Conservation (phyloP, 2,113 vertebrate genomes). For the Syngnathus floridae region DNA sequence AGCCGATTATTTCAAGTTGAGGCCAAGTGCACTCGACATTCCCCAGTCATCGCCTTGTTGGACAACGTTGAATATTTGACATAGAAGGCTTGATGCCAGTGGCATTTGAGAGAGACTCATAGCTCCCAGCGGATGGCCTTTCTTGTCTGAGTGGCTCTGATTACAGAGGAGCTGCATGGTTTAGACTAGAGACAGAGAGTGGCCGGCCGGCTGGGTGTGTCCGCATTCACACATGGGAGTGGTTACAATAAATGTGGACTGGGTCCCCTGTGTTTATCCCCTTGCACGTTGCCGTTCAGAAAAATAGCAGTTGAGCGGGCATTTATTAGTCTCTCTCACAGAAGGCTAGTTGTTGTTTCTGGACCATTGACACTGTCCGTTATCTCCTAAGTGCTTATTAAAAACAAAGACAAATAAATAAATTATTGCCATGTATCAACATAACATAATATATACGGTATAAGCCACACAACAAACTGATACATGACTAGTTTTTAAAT, state of each 20-base stretch:
- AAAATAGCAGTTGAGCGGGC: not conserved
- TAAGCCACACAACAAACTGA: too few relatives aligned
- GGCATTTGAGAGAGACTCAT: slow-evolving; percentile 34
- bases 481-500: not conserved
- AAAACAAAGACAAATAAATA: too few relatives aligned
- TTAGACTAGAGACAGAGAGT: slow-evolving; percentile 29
- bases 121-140: slow-evolving; percentile 37
- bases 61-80: slow-evolving; percentile 38
- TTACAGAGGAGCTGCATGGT: slow-evolving; percentile 55
- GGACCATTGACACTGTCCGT: not conserved
- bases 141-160: slow-evolving; percentile 45
- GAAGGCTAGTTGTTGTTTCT: not conserved
- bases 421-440: too few relatives aligned
- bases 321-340: not conserved
- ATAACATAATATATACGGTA: too few relatives aligned
- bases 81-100: slow-evolving; percentile 26
- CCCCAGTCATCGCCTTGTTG: slow-evolving; percentile 12
- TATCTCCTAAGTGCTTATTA: too few relatives aligned
- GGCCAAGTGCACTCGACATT: not conserved
- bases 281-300: slow-evolving; percentile 11
- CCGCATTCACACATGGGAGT: slow-evolving; percentile 48
- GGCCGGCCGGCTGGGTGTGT: slow-evolving; percentile 37
- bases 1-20: too few relatives aligned
- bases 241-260: slow-evolving; percentile 47
- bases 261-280: slow-evolving; percentile 27